A percentile compares a stretch with the other conserved stretches of the same genome.
Evolutionary conservation across 2,888 invertebrate genomes (phyloP).

Genomic region (Brachypterus glaber): DNA sequence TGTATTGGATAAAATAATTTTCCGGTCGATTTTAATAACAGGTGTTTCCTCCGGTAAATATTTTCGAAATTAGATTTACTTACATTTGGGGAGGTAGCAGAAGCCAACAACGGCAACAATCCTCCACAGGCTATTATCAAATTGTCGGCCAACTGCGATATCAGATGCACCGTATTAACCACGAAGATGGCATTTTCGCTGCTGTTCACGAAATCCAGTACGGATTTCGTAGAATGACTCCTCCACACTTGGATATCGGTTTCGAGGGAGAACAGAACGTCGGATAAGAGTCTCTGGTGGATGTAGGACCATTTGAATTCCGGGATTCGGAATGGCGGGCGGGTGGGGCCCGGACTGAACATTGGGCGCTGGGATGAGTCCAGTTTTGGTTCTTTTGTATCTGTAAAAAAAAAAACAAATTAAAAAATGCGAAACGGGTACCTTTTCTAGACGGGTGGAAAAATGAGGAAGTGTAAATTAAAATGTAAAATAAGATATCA

Average conservation of each 20-base stretch:
- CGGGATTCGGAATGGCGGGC: slow-evolving; percentile 96
- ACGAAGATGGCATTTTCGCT: slow-evolving; percentile 98
- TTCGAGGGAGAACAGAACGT: slow-evolving; percentile 93
- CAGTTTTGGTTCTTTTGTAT: too few relatives aligned
- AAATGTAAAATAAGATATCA: too few relatives aligned
- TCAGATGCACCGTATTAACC: slow-evolving; percentile 97
- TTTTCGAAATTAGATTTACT: slow-evolving; percentile 36
- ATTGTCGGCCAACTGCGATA: slow-evolving; percentile 97
- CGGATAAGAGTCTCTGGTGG: slow-evolving; percentile 91
- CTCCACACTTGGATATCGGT: slow-evolving; percentile 90
- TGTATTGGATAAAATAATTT: too few relatives aligned
- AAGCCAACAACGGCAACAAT: slow-evolving; percentile 88
- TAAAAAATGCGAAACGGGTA: too few relatives aligned
- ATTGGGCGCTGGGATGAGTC: slow-evolving; percentile 69
- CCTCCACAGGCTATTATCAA: slow-evolving; percentile 98
- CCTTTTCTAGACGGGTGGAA: too few relatives aligned
- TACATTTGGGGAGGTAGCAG: slow-evolving; percentile 97
- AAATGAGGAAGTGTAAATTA: too few relatives aligned
- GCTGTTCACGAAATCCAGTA: slow-evolving; percentile 96
- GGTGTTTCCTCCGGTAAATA: too few relatives aligned
- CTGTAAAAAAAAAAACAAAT: too few relatives aligned
- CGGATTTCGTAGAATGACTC: slow-evolving; percentile 92
- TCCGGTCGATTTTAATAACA: too few relatives aligned
- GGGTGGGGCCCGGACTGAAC: slow-evolving; percentile 87
- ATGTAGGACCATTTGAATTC: slow-evolving; percentile 99